Base-by-base conservation (phyloP, 2,888 invertebrate species). In the Macrosoma leucophasiata region DNA sequence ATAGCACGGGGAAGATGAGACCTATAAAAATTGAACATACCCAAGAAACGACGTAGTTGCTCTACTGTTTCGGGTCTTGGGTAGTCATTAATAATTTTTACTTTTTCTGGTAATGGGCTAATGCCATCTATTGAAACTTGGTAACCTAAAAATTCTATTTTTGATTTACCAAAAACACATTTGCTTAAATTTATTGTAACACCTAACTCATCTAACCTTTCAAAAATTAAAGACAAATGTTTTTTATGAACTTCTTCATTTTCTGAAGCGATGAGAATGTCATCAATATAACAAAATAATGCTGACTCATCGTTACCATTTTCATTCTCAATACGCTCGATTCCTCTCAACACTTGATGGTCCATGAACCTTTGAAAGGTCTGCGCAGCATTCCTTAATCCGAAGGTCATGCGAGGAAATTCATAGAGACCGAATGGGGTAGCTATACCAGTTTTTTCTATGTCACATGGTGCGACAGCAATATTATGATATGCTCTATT, bases 1-100 rank as follows among this genome's bases (percentile, higher is more conserved):
- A 21, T 26, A 12, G 26, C 33, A 7, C 20, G 7, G 1, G 25
- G 20, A 9, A 33, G 4, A 15, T 25, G 18, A 14, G 9, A 17
- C 6, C 33, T 9, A 21, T 33, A 26, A 21, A 26, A 33, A 13
- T 33, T 33, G 1, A 33, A 9, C 22, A 33, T 33, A 11, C 33
- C 22, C 6, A 28, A 17, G 18, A 33, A 33, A 13, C 33, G 28
- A 6, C 33, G 22, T 4, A 33, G 28, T 9, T 33, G 13, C n/a
- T 33, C 27, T 3, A 27, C 13, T 8, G 27, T 33, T n/a, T 12
- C 13, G 4, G 25, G 27, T 13, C 18, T 25, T 8, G 22, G 26
- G 14, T 25, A 33, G 17, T 27, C 17, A n/a, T 7, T 4, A 6
- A 21, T 20, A 9, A 20, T 20, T n/a, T 19, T 11, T 8, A 25